Evolutionary conservation across 2,888 invertebrate species (phyloP), one percentile per base, ranked within the genome.

Genomic region (Ochlodes sylvanus): DNA sequence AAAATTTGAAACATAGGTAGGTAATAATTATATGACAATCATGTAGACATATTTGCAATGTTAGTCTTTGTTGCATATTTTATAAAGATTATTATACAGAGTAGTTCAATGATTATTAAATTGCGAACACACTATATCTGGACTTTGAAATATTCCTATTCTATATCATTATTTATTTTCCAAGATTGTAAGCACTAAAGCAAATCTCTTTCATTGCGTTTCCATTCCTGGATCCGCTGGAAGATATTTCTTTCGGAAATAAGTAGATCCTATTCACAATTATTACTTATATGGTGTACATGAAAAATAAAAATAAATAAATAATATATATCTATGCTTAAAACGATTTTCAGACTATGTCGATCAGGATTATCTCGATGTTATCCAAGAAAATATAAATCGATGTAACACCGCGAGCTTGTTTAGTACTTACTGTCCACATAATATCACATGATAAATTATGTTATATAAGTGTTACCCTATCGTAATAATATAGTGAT

Each of bases 381-480:
- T 17, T 47, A 47, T 42, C 47, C 47, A 47, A 47, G 15, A 5
- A 27, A 27, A 47, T 42, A 42, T 42, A 17, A 27, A 5, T 27
- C 27, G 17, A 47, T n/a, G 17, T 47, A 17, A 17, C 27, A 27
- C 5, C 17, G 5, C 47, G 17, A 17, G 47, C 17, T 1, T 17
- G 47, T 17, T 9, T 17, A 17, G n/a, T n/a, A n/a, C n/a, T 6
- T 47, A 17, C 47, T 7, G 19, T 19, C 10, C 12, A 50, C 19
- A 50, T 50, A 50, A 65, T 17, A 52, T 50, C 65, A 50, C 65
- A 52, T 58, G 65, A 58, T 65, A 65, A 58, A 58, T 17, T 7
- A 52, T 58, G 52, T 65, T 65, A 63, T 47, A 41, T 65, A 57
- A 21, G 65, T 52, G 58, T 65, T 58, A 58, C 58, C 52, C 50